A percentile compares a stretch with the other conserved stretches of the same genome.
phyloP scores from a whole-genome alignment of 2,113 vertebrate species.

The Ptilonorhynchus violaceus region DNA sequence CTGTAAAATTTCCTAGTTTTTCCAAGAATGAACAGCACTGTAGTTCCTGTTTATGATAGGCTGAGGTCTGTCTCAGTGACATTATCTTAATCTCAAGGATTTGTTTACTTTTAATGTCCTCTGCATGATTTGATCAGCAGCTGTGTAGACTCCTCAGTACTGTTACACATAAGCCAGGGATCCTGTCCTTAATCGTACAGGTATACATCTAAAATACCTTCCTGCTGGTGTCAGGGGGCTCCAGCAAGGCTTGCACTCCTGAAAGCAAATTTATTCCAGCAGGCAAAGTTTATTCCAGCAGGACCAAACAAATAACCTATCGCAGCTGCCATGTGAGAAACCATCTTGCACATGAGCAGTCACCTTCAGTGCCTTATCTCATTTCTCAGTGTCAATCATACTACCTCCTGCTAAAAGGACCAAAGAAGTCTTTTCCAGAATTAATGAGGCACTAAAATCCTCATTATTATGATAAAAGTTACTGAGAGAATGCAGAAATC shows the following conservation, averaged over 20 bases:
- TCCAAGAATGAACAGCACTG: background rate
- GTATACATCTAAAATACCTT: background rate
- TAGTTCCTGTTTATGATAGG: background rate
- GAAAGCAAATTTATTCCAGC: too few species aligned
- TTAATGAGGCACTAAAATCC: background rate
- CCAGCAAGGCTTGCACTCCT: background rate
- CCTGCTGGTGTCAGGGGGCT: background rate
- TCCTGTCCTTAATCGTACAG: background rate
- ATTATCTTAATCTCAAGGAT: background rate
- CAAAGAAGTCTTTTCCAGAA: background rate
- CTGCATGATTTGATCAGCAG: background rate
- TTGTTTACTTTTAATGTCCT: background rate
- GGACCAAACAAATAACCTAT: background rate
- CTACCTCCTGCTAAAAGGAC: background rate
- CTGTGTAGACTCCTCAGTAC: background rate
- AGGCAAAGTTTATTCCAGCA: background rate
- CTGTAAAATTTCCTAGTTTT: background rate
- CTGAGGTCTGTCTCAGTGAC: background rate
- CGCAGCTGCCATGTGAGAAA: background rate
- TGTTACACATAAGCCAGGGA: background rate
- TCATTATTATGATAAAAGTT: background rate
- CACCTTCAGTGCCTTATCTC: background rate
- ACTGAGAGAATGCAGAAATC: background rate
- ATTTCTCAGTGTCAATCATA: background rate
- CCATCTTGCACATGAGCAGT: background rate